Conservation (phyloP, 1,140 invertebrate species). For the Caenorhabditis briggsae region DNA sequence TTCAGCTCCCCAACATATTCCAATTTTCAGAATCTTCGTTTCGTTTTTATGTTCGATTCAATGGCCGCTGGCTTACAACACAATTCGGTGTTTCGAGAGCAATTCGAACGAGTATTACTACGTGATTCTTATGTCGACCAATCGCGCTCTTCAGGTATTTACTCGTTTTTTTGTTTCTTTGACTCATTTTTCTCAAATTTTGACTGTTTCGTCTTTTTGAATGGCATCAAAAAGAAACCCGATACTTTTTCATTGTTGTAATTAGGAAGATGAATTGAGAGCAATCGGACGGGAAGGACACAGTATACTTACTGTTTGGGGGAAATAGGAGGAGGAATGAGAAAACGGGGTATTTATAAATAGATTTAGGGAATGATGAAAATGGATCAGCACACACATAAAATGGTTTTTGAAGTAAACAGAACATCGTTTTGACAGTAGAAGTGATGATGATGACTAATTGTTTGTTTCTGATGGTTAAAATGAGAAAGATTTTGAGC, state of each 20-base stretch:
- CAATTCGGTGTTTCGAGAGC: conserved; percentile 61
- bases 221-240: not conserved
- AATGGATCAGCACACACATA: conserved; percentile 19
- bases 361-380: conserved; percentile 12
- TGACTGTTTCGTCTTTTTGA: not conserved
- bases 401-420: conserved; percentile 66
- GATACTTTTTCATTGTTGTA: conserved; percentile 23
- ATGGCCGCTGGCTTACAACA: conserved; percentile 74
- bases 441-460: not conserved
- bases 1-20: not conserved
- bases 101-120: conserved; percentile 58
- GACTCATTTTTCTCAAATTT: not conserved
- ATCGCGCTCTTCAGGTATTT: conserved; percentile 57
- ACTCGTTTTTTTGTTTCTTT: not conserved
- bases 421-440: conserved; percentile 55
- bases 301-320: conserved; percentile 32
- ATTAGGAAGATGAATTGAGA: conserved; percentile 5
- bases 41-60: conserved; percentile 74
- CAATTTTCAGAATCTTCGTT: conserved; percentile 67
- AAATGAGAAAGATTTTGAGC: not conserved
- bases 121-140: conserved; percentile 58
- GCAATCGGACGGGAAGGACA: not conserved
- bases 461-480: conserved; percentile 24
- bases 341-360: conserved; percentile 14
- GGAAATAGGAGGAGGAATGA: not conserved